A percentile compares a stretch with the other conserved stretches of the same genome.
Conservation (phyloP, 1,140 invertebrate species). For the Heliconius congener region DNA sequence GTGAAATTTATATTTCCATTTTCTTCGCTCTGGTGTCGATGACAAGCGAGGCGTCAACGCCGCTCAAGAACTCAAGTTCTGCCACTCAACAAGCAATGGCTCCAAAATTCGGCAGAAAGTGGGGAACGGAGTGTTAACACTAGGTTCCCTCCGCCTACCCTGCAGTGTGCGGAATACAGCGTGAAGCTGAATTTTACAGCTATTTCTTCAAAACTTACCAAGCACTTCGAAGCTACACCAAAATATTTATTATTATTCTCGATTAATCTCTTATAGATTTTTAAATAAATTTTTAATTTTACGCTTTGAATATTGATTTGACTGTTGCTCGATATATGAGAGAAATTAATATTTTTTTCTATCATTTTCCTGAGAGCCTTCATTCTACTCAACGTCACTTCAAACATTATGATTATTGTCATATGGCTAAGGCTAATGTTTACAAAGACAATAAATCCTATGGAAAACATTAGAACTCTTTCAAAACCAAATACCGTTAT, state of each 20-base stretch:
- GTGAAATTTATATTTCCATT: too few species aligned
- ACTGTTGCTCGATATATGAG: neutral
- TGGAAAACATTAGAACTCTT: neutral
- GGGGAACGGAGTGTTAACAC: too few species aligned
- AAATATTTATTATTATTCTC: slow-evolving; percentile 1
- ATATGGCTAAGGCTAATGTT: neutral
- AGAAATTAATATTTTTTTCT: neutral
- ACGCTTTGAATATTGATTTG: neutral
- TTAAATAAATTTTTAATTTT: neutral
- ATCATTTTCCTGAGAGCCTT: neutral
- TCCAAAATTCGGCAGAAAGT: too few species aligned
- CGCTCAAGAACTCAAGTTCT: too few species aligned
- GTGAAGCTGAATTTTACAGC: neutral
- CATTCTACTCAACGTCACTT: neutral
- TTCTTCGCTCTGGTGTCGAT: too few species aligned
- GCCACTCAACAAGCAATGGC: too few species aligned
- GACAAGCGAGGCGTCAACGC: too few species aligned
- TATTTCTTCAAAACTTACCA: neutral
- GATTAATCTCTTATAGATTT: neutral
- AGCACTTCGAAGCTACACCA: slow-evolving; percentile 1
- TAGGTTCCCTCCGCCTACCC: too few species aligned
- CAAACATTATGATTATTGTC: neutral
- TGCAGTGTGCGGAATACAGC: too few species aligned
- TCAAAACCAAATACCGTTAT: neutral
- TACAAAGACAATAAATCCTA: neutral